Conservation (phyloP, 2,113 vertebrate species). For the Chionis minor region DNA sequence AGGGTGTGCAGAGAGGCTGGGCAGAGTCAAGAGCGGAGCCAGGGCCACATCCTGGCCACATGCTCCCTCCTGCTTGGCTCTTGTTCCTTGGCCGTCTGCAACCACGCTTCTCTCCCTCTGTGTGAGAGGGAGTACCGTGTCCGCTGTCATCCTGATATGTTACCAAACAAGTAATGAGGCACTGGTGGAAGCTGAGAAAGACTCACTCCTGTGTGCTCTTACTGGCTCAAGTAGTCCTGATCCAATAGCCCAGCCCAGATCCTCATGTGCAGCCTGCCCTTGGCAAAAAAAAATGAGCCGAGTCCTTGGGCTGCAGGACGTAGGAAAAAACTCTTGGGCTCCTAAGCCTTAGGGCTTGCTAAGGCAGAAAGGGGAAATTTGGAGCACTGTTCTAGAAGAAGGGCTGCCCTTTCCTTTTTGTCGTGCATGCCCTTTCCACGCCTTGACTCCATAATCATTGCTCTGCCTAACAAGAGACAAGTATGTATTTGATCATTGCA, state of each 20-base stretch:
- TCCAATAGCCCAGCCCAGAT: background rate
- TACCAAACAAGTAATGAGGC: background rate
- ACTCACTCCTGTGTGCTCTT: background rate
- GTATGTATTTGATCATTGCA: background rate
- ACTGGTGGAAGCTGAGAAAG: background rate
- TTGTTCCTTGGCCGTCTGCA: accelerated
- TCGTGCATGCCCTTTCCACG: slow-evolving; percentile 13
- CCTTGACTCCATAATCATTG: slow-evolving; percentile 32
- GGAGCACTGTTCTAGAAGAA: background rate
- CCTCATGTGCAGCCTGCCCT: background rate
- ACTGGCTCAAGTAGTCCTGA: background rate
- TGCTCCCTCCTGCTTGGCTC: background rate
- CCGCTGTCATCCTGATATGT: accelerated
- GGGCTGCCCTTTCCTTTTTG: background rate
- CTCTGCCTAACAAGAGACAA: slow-evolving; percentile 40
- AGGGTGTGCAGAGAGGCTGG: accelerated
- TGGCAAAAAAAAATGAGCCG: accelerated
- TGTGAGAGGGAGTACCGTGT: accelerated
- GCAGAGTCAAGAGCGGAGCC: background rate
- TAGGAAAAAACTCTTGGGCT: background rate
- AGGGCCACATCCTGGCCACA: accelerated
- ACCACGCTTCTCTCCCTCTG: background rate
- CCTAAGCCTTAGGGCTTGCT: background rate
- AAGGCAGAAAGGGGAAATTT: background rate
- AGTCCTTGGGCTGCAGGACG: background rate